Conservation (phyloP, 2,797 vertebrate genomes). For the Eospalax fontanierii region DNA sequence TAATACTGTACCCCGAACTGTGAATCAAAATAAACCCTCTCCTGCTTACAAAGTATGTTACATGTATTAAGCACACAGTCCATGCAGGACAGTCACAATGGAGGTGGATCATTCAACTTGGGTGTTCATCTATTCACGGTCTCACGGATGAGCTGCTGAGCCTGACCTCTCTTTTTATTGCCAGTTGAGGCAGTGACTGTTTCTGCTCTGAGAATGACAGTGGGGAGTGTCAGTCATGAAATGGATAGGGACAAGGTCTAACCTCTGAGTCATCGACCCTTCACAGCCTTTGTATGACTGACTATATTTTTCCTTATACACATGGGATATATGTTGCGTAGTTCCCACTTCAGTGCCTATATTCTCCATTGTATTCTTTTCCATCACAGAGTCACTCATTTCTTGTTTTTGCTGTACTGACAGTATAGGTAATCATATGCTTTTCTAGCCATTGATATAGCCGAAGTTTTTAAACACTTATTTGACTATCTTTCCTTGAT, state of each 20-base stretch:
- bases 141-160: background rate
- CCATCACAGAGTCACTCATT: background rate
- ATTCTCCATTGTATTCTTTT: background rate
- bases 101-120: background rate
- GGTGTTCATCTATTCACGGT: background rate
- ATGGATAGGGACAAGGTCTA: background rate
- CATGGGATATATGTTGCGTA: background rate
- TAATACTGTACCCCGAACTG: background rate
- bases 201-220: background rate
- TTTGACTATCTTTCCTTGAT: background rate
- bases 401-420: background rate
- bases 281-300: background rate
- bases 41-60: background rate
- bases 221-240: background rate
- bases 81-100: no score
- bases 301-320: background rate
- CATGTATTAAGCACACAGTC: background rate
- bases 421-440: no score
- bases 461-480: background rate
- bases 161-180: background rate
- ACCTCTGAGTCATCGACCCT: background rate
- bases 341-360: background rate
- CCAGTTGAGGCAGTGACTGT: background rate
- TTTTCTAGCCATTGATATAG: background rate
- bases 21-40: background rate